Evolutionary conservation across 2,113 vertebrate genomes (phyloP).

Genomic region (Pseudolaguvia tuberculata): DNA sequence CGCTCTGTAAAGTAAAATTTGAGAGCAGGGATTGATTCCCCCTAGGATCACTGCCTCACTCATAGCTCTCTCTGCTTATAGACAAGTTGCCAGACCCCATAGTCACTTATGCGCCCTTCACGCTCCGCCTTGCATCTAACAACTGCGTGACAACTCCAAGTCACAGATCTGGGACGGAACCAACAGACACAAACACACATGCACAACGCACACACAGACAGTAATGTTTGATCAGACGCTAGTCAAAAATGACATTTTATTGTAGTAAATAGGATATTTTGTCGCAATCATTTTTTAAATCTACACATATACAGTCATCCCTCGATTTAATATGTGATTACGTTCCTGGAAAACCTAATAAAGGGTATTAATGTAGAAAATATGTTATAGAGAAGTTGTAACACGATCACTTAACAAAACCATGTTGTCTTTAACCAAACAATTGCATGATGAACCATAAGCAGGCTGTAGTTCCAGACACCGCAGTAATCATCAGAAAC

Average conservation of each 20-base stretch:
- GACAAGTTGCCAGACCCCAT: slow-evolving; percentile 31
- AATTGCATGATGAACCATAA: too few species aligned
- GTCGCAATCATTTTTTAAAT: neutral
- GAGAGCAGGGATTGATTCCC: slow-evolving; percentile 20
- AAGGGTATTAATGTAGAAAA: too few species aligned
- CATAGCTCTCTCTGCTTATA: slow-evolving; percentile 27
- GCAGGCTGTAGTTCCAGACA: too few species aligned
- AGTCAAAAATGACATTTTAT: neutral
- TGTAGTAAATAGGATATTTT: neutral
- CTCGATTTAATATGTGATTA: too few species aligned
- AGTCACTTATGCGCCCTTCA: slow-evolving; percentile 16
- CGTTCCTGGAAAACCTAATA: too few species aligned
- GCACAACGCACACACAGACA: neutral
- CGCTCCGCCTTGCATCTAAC: neutral
- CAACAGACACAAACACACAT: slow-evolving; percentile 1
- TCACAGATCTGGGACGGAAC: neutral
- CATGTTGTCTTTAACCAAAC: too few species aligned
- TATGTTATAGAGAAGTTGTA: too few species aligned
- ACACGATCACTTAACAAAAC: too few species aligned
- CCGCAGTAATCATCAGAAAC: too few species aligned
- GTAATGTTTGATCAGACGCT: neutral
- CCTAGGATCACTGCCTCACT: slow-evolving; percentile 25
- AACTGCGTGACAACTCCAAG: slow-evolving; percentile 22
- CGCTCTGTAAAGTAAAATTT: slow-evolving; percentile 25
- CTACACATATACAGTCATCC: neutral